A percentile compares a stretch with the other conserved stretches of the same genome.
Evolutionary conservation across 2,797 vertebrate genomes (phyloP).

Genomic region (Gallirallus australis): DNA sequence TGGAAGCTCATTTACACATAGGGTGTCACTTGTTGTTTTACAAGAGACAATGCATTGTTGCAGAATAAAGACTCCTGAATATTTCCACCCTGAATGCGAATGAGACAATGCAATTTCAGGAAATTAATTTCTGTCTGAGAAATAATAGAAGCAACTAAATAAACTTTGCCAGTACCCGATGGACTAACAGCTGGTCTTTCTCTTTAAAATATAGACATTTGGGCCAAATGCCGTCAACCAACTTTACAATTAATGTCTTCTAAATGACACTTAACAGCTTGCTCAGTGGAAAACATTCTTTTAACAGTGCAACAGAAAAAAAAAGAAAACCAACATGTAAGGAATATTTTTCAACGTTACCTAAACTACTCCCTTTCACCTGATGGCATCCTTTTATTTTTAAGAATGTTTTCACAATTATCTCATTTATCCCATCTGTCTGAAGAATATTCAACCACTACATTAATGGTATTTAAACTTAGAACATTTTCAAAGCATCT

Average conservation of each 20-base stretch:
- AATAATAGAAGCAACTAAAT: constrained; percentile 58
- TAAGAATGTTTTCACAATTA: constrained; percentile 74
- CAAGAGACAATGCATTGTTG: constrained; percentile 26
- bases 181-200: constrained; percentile 65
- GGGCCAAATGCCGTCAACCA: constrained; percentile 71
- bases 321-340: background rate
- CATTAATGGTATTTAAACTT: constrained; percentile 42
- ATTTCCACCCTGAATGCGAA: constrained; percentile 45
- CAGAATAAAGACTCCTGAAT: constrained; percentile 53
- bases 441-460: constrained; percentile 46
- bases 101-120: constrained; percentile 57
- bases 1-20: background rate
- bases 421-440: constrained; percentile 73
- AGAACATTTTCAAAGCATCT: constrained; percentile 49
- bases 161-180: constrained; percentile 63
- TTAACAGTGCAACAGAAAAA: constrained; percentile 33
- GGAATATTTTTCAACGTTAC: constrained; percentile 56
- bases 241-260: constrained; percentile 65
- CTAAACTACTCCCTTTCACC: constrained; percentile 51
- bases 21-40: constrained; percentile 47
- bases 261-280: constrained; percentile 62
- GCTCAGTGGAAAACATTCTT: constrained; percentile 44
- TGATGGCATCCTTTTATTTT: constrained; percentile 71
- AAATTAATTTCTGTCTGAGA: constrained; percentile 75
- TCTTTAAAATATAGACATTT: constrained; percentile 70